A percentile compares a stretch with the other conserved stretches of the same genome.
These are phyloP conservation scores for Halisarca cf. caerulea DNA, from an alignment of 37 sponge, comb jelly and placozoan species.

Conservation along the genomic window DNA sequence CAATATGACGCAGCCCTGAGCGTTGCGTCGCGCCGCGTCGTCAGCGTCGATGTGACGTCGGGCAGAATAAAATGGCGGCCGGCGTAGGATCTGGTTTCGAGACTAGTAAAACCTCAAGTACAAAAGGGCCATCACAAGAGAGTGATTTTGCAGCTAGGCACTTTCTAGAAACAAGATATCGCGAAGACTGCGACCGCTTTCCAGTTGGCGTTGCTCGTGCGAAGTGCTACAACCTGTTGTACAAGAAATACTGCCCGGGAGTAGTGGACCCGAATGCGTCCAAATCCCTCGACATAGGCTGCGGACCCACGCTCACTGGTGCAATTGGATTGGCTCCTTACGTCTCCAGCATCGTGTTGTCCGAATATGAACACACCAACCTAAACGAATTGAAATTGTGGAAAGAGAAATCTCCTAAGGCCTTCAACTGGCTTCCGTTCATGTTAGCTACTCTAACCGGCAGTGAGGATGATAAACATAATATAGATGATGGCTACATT, in stretches of 20 bases:
- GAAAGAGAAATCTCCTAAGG: neutral
- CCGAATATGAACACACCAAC: neutral
- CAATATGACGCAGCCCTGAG: too few species aligned
- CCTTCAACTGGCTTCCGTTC: neutral
- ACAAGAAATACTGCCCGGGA: neutral
- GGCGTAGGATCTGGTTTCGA: too few species aligned
- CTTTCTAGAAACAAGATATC: too few species aligned
- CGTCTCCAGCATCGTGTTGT: neutral
- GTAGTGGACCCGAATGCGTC: neutral
- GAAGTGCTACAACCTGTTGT: neutral
- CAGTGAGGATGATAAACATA: neutral
- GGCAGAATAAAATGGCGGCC: too few species aligned
- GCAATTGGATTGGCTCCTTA: neutral
- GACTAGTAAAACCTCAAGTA: too few species aligned
- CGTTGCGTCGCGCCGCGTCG: too few species aligned
- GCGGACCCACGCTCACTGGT: neutral
- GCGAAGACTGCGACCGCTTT: too few species aligned
- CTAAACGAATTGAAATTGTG: neutral
- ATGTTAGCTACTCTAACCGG: neutral
- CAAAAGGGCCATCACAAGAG: too few species aligned
- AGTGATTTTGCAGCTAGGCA: too few species aligned
- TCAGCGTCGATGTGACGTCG: too few species aligned
- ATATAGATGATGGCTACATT: too few species aligned
- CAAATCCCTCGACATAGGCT: neutral
- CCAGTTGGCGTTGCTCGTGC: too few species aligned